Base-by-base conservation (phyloP, 2,888 invertebrate genomes). In the Cheilosia variabilis region DNA sequence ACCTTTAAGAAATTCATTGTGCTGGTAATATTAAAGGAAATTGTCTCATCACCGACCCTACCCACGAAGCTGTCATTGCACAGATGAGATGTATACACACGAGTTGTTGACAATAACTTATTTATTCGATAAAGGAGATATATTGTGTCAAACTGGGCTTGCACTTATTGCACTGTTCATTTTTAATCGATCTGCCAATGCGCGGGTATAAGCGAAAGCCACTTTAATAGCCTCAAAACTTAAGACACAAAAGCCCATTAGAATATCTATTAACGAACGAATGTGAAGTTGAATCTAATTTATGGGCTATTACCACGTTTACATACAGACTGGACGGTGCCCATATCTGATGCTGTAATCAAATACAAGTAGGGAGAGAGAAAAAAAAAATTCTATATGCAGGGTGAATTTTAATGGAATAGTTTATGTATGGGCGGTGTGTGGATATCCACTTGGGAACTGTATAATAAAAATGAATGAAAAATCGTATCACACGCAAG, bases 281-380 rank as follows among this genome's bases (percentile, higher is more conserved):
- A 57, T 65, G 50, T 43, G 43, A 71, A 71, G 58, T 47, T 45
- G 24, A 71, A 71, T 73, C 43, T 68, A 77, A 68, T 77, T 77
- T 53, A 76, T 73, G 24, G 45, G 24, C 34, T 34, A 63, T 66
- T 65, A 65, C 55, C 24, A 17, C 9, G 47, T 63, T 6, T 19
- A 41, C 55, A 55, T 43, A n/a, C 41, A 19, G 63, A 19, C 53
- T 34, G 57, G 19, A 52, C 66, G 50, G 47, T 53, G 62, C 34
- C 73, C 19, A 63, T 47, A n/a, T 43, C 27, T 62, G 53, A 75
- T 75, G 73, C 65, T 57, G 73, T 55, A 75, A 65, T 75, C 41
- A 58, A 22, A 27, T 22, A 13, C 41, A 62, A 52, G 43, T 45
- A 24, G 7, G 10, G 19, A 43, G 19, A 4, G 6, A 17, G 47